phyloP scores from a whole-genome alignment of 1,140 invertebrate genomes.

The Rhizoglyphus robini region DNA sequence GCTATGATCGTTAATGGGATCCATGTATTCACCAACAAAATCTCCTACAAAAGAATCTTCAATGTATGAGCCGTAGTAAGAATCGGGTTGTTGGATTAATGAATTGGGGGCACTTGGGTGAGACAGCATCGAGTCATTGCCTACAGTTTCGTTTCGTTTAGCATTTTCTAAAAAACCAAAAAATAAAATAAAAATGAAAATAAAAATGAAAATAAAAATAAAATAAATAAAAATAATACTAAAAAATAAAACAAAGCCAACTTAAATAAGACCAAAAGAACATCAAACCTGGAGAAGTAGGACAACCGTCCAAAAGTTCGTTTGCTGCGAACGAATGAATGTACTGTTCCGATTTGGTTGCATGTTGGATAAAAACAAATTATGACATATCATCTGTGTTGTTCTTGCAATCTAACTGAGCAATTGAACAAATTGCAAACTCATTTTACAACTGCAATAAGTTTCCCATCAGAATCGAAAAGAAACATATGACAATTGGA shows the following conservation, averaged over 20 bases:
- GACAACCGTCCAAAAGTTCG: too few relatives aligned
- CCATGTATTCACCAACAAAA: constrained; percentile 20
- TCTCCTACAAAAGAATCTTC: constrained; percentile 25
- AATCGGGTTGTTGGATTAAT: constrained; percentile 17
- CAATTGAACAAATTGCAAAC: not conserved
- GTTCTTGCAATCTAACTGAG: too few relatives aligned
- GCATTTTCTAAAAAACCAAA: constrained; percentile 3
- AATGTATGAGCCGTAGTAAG: constrained; percentile 24
- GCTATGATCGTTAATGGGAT: not conserved
- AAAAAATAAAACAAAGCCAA: not conserved
- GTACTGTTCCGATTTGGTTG: too few relatives aligned
- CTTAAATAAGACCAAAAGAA: not conserved
- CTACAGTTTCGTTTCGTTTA: constrained; percentile 8
- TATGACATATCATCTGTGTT: too few relatives aligned
- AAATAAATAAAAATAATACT: not conserved
- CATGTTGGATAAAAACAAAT: too few relatives aligned
- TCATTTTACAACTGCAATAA: not conserved
- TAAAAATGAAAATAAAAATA: constrained; percentile 1
- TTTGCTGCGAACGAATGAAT: too few relatives aligned
- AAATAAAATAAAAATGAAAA: not conserved
- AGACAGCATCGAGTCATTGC: not conserved
- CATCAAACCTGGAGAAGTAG: not conserved
- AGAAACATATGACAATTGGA: too few relatives aligned
- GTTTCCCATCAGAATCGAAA: too few relatives aligned
- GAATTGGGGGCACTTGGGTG: constrained; percentile 4